Conservation (phyloP, 1,140 invertebrate species). For the Drosophila ironensis region DNA sequence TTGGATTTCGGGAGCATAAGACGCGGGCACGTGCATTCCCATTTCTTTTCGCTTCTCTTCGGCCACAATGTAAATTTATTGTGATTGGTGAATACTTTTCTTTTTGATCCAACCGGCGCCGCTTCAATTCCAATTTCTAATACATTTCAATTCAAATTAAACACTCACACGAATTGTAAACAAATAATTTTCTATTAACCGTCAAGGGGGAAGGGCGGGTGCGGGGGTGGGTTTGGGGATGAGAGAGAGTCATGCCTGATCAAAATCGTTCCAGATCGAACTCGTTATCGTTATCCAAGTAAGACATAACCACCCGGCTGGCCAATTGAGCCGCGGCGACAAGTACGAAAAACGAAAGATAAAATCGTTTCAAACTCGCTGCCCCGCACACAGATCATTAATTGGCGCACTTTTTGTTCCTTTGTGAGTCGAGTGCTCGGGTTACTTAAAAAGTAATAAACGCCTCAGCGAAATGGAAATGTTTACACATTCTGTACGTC, state of each 20-base stretch:
- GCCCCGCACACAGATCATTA: slow-evolving; percentile 41
- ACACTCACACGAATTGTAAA: slow-evolving; percentile 57
- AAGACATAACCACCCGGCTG: slow-evolving; percentile 25
- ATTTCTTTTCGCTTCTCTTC: slow-evolving; percentile 5
- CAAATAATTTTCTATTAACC: slow-evolving; percentile 79
- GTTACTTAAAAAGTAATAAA: slow-evolving; percentile 56
- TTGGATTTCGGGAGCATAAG: slow-evolving; percentile 10
- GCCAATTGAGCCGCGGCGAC: slow-evolving; percentile 45
- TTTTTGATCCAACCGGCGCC: slow-evolving; percentile 28
- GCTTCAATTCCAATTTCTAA: slow-evolving; percentile 49
- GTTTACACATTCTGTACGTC: not conserved
- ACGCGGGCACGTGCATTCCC: slow-evolving; percentile 13
- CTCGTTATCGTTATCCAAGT: slow-evolving; percentile 75
- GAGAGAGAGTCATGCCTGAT: slow-evolving; percentile 33
- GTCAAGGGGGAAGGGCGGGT: slow-evolving; percentile 19
- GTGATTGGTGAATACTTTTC: slow-evolving; percentile 14
- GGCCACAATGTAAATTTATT: slow-evolving; percentile 51
- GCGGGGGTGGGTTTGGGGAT: not conserved
- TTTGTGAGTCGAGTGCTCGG: slow-evolving; percentile 33
- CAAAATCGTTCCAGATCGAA: slow-evolving; percentile 73
- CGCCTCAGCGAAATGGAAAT: slow-evolving; percentile 27
- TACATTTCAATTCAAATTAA: slow-evolving; percentile 72
- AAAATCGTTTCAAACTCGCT: slow-evolving; percentile 34
- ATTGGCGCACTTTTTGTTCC: slow-evolving; percentile 53
- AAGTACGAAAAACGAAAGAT: slow-evolving; percentile 36